Evolutionary conservation across 2,113 vertebrate species (phyloP), one percentile per base, ranked within the genome.

Genomic region (Chloropsis cyanopogon): DNA sequence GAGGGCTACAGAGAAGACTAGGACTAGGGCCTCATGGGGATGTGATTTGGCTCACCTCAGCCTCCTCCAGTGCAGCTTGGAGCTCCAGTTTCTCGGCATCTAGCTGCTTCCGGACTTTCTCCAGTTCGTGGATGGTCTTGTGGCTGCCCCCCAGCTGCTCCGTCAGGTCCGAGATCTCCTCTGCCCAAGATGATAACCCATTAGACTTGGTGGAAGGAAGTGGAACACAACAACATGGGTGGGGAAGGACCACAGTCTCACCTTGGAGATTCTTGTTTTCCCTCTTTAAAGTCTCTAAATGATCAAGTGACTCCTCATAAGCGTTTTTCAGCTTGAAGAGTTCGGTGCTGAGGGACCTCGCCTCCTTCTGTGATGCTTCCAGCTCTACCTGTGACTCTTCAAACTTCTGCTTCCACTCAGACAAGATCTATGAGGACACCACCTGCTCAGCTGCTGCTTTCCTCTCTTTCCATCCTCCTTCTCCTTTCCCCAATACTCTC

Each of bases 351-450:
- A 99, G 97, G 46, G 98, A 97, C 20, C 99, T 97, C 7, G 99
- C 97, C 47, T 99, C 99, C 72, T 99, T 99, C 94, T 99, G 99
- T 0, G 99, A 98, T 5, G 98, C 98, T 59, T 99, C 99, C 94
- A 99, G 93, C 93, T 99, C 99, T 2, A 98, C 92, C 96, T 99
- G 99, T 2, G 97, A 98, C 92, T 99, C 99, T 92, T 99, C 99
- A 14, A 98, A 98, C 82, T 99, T 99, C 96, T 99, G 99, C 82
- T 99, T 99, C 99, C 99, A 99, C 89, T 99, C 99, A 2, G 98
- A 82, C 93, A 99, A 89, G 78, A 99, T 70, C 82, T 85, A 9
- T 31, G 21, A 44, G 18, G 10, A 80, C 14, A 65, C 5, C 7
- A 39, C 21, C 17, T 49, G 35, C 11, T 88, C 25, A 72, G 21